phyloP scores from a whole-genome alignment of 2,113 vertebrate genomes.

The Alethe castanea region DNA sequence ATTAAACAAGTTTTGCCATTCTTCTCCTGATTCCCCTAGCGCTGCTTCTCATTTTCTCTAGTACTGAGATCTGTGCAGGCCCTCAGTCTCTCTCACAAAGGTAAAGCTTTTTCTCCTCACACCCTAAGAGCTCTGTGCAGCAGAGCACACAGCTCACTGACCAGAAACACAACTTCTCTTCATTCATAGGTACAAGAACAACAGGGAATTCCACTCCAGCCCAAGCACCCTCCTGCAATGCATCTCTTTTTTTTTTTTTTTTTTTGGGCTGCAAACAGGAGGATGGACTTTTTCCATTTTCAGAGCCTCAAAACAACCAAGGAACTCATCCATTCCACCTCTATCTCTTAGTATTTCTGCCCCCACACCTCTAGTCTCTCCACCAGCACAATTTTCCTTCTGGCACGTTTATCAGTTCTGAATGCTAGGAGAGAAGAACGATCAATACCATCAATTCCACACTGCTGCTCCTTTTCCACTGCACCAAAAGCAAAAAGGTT shows the following conservation, averaged over 20 bases:
- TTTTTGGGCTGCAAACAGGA: neutral
- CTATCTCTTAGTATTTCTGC: neutral
- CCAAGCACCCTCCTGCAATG: neutral
- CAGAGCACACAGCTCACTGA: neutral
- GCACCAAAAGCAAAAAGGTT: neutral
- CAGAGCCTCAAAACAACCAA: neutral
- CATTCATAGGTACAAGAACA: rapidly evolving
- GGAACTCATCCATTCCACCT: neutral
- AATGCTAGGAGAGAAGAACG: neutral
- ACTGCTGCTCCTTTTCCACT: neutral
- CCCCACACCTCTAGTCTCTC: neutral
- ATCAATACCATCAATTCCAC: neutral
- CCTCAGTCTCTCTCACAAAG: neutral
- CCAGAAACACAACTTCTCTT: neutral
- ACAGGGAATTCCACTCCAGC: neutral
- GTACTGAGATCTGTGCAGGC: neutral
- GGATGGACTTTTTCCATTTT: neutral
- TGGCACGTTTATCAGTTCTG: neutral
- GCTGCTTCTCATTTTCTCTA: neutral
- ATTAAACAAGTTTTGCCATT: neutral
- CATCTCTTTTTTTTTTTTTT: neutral
- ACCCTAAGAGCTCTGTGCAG: rapidly evolving
- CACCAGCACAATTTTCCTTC: neutral
- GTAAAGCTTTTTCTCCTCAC: neutral
- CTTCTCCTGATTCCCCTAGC: neutral